A percentile compares a stretch with the other conserved stretches of the same genome.
Conservation (phyloP, 2,797 vertebrate genomes). For the Chromis chromis region DNA sequence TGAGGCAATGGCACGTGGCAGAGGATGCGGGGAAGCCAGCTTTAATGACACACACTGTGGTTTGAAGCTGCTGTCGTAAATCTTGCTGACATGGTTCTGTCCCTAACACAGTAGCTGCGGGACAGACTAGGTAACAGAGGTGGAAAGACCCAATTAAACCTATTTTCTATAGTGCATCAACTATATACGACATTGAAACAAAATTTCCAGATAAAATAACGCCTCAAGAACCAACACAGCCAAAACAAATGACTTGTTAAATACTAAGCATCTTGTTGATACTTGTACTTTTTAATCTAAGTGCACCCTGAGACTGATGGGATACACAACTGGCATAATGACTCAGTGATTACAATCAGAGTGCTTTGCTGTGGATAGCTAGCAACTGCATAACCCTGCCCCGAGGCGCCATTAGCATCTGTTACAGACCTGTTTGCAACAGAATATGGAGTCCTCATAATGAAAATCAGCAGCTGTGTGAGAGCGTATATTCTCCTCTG, state of each 20-base stretch:
- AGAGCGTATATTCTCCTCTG: constrained; percentile 42
- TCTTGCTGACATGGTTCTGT: constrained; percentile 7
- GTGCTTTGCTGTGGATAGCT: constrained; percentile 17
- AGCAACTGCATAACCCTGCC: constrained; percentile 12
- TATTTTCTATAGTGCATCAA: background rate
- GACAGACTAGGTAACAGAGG: constrained; percentile 4
- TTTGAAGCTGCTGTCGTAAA: constrained; percentile 29
- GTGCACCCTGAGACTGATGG: constrained; percentile 41
- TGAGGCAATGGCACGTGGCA: constrained; percentile 19
- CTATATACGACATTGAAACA: background rate
- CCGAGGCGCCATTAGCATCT: constrained; percentile 52
- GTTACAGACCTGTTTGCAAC: constrained; percentile 32
- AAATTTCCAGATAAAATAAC: constrained; percentile 4
- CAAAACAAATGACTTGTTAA: constrained; percentile 25
- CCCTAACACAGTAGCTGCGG: constrained; percentile 12
- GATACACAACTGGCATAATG: constrained; percentile 49
- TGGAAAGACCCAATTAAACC: constrained; percentile 17
- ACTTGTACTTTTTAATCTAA: constrained; percentile 1
- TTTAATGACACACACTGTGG: constrained; percentile 30
- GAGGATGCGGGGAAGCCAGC: constrained; percentile 9
- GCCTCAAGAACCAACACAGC: background rate
- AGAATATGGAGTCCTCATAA: constrained; percentile 47
- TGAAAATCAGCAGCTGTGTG: constrained; percentile 47
- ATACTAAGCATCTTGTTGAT: constrained; percentile 9
- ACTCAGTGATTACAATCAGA: constrained; percentile 62